Evolutionary conservation across 2,888 invertebrate species (phyloP).

Genomic region (Platyscelio sp.): DNA sequence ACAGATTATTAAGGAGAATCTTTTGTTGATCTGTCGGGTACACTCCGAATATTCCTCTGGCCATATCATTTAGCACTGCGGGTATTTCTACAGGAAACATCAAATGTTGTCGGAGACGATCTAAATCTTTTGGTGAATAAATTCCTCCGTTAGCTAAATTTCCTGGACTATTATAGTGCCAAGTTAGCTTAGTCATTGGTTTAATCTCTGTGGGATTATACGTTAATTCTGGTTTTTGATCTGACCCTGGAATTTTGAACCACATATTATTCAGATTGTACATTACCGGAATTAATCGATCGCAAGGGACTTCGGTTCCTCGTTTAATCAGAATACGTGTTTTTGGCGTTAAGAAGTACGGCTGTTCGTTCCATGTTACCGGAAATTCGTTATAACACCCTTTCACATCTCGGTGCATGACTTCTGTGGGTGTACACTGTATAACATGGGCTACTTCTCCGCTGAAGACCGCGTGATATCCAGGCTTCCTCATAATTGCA

Average conservation of each 20-base stretch:
- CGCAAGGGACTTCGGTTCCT: background rate
- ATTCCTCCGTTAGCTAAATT: slow-evolving; percentile 62
- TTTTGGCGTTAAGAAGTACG: slow-evolving; percentile 3
- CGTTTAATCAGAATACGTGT: background rate
- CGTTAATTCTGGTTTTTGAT: slow-evolving; percentile 3
- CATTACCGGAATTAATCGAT: slow-evolving; percentile 5
- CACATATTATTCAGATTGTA: background rate
- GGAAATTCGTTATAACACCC: slow-evolving; percentile 69
- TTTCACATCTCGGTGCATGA: background rate
- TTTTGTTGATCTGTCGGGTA: no score
- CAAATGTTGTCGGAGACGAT: no score
- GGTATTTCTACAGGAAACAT: slow-evolving; percentile 44
- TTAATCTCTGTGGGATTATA: background rate
- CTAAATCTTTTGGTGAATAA: slow-evolving; percentile 37
- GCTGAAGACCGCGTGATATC: slow-evolving; percentile 72
- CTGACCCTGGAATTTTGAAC: slow-evolving; percentile 14
- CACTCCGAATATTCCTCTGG: no score
- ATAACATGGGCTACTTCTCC: slow-evolving; percentile 77
- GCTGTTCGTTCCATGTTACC: slow-evolving; percentile 25
- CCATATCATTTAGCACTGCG: no score
- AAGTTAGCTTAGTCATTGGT: background rate
- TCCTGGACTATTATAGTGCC: slow-evolving; percentile 34
- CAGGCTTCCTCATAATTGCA: slow-evolving; percentile 72
- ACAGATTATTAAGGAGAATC: no score
- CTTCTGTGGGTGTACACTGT: slow-evolving; percentile 58